Evolutionary conservation across 2,888 invertebrate genomes (phyloP).

Genomic region (Nysson spinosus): DNA sequence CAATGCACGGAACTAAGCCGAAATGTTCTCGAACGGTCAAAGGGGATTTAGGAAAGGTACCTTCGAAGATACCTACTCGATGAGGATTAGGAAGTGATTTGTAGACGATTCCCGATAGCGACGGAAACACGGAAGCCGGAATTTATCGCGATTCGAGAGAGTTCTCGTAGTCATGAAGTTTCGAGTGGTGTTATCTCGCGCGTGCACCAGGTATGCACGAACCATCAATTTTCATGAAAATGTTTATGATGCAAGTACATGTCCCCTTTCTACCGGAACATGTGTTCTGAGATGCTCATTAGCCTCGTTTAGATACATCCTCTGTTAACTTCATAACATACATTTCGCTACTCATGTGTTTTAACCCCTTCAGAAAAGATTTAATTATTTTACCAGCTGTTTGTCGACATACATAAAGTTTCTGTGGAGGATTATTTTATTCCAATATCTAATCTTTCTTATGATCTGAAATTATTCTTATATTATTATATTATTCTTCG

Average conservation of each 20-base stretch:
- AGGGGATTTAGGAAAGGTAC: slow-evolving; percentile 57
- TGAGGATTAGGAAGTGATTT: slow-evolving; percentile 70
- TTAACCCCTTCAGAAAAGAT: too few species aligned
- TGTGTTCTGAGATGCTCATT: slow-evolving; percentile 50
- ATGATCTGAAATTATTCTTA: too few species aligned
- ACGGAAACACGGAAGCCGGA: slow-evolving; percentile 64
- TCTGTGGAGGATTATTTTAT: too few species aligned
- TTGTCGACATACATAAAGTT: too few species aligned
- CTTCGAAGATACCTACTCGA: slow-evolving; percentile 60
- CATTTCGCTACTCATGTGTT: too few species aligned
- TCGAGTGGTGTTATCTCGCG: slow-evolving; percentile 59
- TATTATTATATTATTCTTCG: too few species aligned
- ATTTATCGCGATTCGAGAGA: slow-evolving; percentile 70
- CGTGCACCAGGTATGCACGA: slow-evolving; percentile 58
- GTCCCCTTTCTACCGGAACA: slow-evolving; percentile 34
- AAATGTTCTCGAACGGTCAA: slow-evolving; percentile 50
- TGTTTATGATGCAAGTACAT: slow-evolving; percentile 54
- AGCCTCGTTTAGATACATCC: slow-evolving; percentile 34
- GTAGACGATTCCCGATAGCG: slow-evolving; percentile 70
- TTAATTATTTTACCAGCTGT: too few species aligned
- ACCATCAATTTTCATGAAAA: slow-evolving; percentile 61
- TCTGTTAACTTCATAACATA: slow-evolving; percentile 27
- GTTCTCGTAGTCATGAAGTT: slow-evolving; percentile 62
- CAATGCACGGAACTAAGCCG: slow-evolving; percentile 37
- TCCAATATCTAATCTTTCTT: too few species aligned